These are phyloP conservation scores for Drosophila sechellia DNA, from an alignment of 1,140 invertebrate genomes.

Conservation along the genomic window DNA sequence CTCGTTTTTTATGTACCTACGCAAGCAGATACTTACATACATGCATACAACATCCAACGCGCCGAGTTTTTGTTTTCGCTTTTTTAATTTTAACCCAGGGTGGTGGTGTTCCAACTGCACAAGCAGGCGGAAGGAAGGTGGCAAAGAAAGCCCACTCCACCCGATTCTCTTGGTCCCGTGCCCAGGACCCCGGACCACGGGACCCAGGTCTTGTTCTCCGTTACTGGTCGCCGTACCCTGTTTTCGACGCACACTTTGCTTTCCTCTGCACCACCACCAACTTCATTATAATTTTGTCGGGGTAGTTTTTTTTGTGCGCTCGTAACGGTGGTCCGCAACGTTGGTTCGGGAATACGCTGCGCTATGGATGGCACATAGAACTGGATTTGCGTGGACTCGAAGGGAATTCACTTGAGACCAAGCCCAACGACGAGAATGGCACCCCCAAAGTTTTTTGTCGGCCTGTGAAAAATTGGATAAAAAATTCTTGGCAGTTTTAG, in stretches of 20 bases:
- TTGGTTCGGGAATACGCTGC: conserved; percentile 44
- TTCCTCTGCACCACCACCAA: conserved; percentile 68
- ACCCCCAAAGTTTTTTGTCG: conserved; percentile 69
- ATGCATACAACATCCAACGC: neutral
- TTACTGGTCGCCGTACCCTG: conserved; percentile 17
- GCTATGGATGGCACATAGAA: neutral
- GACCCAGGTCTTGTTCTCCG: conserved; percentile 6
- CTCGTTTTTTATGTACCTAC: conserved; percentile 28
- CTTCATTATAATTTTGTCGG: conserved; percentile 82
- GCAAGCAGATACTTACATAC: neutral
- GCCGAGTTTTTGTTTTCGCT: conserved; percentile 8
- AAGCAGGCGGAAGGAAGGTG: conserved; percentile 33
- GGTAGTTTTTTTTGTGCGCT: conserved; percentile 71
- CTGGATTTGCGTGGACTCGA: neutral
- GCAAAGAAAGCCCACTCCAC: conserved; percentile 26
- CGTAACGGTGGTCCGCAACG: neutral
- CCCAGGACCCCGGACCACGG: neutral
- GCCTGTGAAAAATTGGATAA: conserved; percentile 81
- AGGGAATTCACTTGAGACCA: conserved; percentile 31
- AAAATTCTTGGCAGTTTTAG: conserved; percentile 79
- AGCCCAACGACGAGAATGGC: conserved; percentile 34
- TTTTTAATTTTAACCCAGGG: conserved; percentile 35
- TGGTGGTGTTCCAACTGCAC: conserved; percentile 38
- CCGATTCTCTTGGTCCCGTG: neutral
- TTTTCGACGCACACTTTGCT: conserved; percentile 51